Percentiles rank a stretch among this genome's conserved stretches.
These are phyloP conservation scores for Hozukius guyotensis DNA, from an alignment of 2,797 vertebrate species.

Conservation along the genomic window DNA sequence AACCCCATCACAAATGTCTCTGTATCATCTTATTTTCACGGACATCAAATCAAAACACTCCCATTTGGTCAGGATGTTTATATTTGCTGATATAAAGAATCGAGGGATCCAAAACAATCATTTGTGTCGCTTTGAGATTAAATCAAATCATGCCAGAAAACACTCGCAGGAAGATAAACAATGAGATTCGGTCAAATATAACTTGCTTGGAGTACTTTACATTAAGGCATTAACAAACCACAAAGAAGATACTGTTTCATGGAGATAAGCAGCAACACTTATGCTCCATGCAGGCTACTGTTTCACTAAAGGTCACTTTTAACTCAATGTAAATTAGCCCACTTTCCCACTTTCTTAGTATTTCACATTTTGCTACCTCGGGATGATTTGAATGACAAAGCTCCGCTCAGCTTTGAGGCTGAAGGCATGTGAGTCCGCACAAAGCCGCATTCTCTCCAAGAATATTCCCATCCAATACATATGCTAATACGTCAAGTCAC, in stretches of 20 bases:
- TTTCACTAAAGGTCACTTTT: conserved; percentile 50
- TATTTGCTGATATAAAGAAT: conserved; percentile 18
- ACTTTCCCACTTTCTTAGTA: conserved; percentile 33
- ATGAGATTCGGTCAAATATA: conserved; percentile 23
- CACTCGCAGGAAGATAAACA: background rate
- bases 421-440: conserved; percentile 46
- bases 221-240: background rate
- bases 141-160: conserved; percentile 9
- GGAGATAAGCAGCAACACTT: conserved; percentile 2
- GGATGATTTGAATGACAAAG: conserved; percentile 73
- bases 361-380: conserved; percentile 43
- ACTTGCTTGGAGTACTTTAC: background rate
- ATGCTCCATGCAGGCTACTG: background rate
- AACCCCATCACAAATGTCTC: conserved; percentile 44
- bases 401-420: conserved; percentile 48
- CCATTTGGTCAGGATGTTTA: conserved; percentile 18
- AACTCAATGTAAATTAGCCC: conserved; percentile 58
- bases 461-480: conserved; percentile 56
- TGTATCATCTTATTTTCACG: conserved; percentile 42
- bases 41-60: conserved; percentile 21
- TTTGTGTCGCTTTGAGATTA: conserved; percentile 8
- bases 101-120: conserved; percentile 12
- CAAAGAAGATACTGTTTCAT: background rate
- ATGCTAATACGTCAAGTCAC: conserved; percentile 67
- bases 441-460: conserved; percentile 48